Evolutionary conservation across 2,113 vertebrate genomes (phyloP).

Genomic region (Chaetops frenatus): DNA sequence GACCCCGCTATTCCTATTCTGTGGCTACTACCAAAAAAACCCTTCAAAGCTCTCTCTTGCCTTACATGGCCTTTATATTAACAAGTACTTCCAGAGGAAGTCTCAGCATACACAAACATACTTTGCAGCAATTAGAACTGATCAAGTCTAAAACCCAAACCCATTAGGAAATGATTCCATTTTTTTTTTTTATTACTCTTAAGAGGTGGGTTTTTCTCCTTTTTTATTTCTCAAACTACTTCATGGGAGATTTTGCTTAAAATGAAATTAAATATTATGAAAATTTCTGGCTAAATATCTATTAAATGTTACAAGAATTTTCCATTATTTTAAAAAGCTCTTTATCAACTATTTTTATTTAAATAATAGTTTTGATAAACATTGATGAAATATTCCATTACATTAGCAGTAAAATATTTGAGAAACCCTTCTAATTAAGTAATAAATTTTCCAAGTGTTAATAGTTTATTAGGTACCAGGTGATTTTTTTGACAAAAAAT

Average conservation of each 20-base stretch:
- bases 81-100: not conserved
- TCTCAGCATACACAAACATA: not conserved
- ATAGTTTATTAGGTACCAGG: not conserved
- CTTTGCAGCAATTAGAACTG: not conserved
- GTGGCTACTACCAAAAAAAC: not conserved
- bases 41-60: not conserved
- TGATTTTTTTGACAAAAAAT: not conserved
- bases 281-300: not conserved
- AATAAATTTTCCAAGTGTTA: not conserved
- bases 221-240: not conserved
- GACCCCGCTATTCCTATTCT: not conserved
- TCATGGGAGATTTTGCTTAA: not conserved
- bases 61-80: not conserved
- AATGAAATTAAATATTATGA: not conserved
- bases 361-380: not conserved
- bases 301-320: not conserved
- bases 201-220: not conserved
- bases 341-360: not conserved
- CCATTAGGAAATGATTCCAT: not conserved
- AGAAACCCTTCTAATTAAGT: not conserved
- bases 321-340: not conserved
- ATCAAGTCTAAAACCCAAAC: not conserved
- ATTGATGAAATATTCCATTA: not conserved
- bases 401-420: not conserved
- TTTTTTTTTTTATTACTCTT: not conserved